phyloP scores from a whole-genome alignment of 2,797 vertebrate species.

The Neopelma chrysocephalum region DNA sequence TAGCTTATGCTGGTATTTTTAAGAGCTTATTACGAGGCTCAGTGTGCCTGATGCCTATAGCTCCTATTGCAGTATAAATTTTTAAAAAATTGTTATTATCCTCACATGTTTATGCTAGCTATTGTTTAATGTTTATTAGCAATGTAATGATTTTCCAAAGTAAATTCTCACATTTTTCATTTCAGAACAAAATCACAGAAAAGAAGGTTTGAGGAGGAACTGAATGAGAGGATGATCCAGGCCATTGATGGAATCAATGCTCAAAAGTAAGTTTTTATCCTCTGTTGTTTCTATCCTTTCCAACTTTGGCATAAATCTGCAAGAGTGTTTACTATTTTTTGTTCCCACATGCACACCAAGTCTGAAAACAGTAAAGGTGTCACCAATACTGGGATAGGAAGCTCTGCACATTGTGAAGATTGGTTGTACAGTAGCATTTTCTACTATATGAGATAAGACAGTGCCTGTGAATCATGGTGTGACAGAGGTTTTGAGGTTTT shows the following conservation, averaged over 20 bases:
- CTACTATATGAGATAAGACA: neutral
- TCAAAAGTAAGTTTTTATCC: constrained; percentile 84
- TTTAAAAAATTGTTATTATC: neutral
- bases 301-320: neutral
- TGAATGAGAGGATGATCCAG: constrained; percentile 93
- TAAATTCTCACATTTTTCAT: neutral
- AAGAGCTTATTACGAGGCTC: neutral
- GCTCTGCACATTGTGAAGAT: neutral
- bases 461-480: neutral
- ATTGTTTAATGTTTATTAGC: neutral
- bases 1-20: neutral
- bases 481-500: neutral
- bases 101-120: neutral
- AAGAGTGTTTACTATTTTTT: neutral
- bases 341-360: neutral
- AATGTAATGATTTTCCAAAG: neutral
- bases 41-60: neutral
- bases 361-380: neutral
- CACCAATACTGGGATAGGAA: neutral
- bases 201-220: constrained; percentile 92
- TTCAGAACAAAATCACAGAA: constrained; percentile 93
- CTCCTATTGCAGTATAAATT: neutral
- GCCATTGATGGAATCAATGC: constrained; percentile 95
- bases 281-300: neutral
- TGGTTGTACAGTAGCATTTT: neutral